Conservation (phyloP, 92 coral and sea anemone genomes). For the Zoanthus solanderi region DNA sequence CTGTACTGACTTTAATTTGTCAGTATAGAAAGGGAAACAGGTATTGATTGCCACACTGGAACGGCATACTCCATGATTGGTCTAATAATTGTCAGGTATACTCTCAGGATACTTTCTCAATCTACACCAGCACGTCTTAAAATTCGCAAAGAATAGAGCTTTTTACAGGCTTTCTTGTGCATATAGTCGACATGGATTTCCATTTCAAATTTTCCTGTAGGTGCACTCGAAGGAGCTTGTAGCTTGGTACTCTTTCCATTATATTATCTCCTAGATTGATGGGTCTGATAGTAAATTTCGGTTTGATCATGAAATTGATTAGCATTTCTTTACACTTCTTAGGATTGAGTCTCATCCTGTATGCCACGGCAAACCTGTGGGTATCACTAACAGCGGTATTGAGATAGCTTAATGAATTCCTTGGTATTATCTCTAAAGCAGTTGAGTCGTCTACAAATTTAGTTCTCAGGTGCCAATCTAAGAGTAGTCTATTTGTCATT, state of each 20-base stretch:
- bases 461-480: slow-evolving; percentile 15
- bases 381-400: slow-evolving; percentile 33
- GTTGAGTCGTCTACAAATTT: slow-evolving; percentile 57
- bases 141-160: slow-evolving; percentile 31
- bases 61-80: slow-evolving; percentile 8
- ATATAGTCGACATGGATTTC: slow-evolving; percentile 46
- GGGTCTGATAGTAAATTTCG: slow-evolving; percentile 19
- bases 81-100: slow-evolving; percentile 1
- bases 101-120: neutral
- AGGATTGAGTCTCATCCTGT: slow-evolving; percentile 39
- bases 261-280: slow-evolving; percentile 10
- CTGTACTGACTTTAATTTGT: neutral
- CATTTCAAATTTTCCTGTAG: slow-evolving; percentile 31
- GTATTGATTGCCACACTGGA: slow-evolving; percentile 9
- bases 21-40: neutral
- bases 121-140: slow-evolving; percentile 22
- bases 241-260: slow-evolving; percentile 23
- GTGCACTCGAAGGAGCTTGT: slow-evolving; percentile 41
- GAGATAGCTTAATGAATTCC: slow-evolving; percentile 37
- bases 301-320: slow-evolving; percentile 20
- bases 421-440: slow-evolving; percentile 50
- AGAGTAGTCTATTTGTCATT: neutral
- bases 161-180: slow-evolving; percentile 38
- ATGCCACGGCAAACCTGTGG: slow-evolving; percentile 19
- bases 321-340: slow-evolving; percentile 54